phyloP scores from a whole-genome alignment of 2,797 vertebrate species.

The Schizothorax lantsangensis region DNA sequence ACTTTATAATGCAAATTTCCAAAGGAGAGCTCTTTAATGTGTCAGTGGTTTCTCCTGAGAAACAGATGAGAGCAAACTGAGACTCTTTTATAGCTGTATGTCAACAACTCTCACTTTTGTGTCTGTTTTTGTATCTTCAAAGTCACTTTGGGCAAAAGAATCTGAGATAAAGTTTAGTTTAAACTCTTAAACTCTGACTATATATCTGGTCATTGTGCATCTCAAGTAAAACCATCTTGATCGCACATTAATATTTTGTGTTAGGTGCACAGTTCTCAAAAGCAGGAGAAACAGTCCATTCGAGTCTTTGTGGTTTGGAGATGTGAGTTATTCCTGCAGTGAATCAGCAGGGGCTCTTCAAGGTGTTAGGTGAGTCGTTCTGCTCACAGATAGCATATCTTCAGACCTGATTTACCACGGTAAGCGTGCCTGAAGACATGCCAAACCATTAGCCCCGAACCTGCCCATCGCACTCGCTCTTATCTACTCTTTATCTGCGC shows the following conservation, averaged over 20 bases:
- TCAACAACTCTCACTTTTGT: no score
- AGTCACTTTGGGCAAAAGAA: no score
- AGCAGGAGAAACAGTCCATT: neutral
- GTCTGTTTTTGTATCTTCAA: no score
- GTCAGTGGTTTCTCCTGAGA: no score
- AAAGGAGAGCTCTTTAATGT: no score
- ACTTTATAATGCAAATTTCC: no score
- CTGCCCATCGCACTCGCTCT: conserved; percentile 52
- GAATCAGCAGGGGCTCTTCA: conserved; percentile 51
- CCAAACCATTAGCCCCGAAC: conserved; percentile 64
- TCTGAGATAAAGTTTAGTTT: no score
- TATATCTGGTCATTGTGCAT: neutral
- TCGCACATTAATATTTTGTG: neutral
- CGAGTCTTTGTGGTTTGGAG: neutral
- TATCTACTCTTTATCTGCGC: conserved; percentile 64
- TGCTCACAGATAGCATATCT: conserved; percentile 57
- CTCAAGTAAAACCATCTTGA: neutral
- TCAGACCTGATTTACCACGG: conserved; percentile 56
- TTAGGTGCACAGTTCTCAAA: neutral
- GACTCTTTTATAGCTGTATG: no score
- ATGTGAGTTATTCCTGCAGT: neutral
- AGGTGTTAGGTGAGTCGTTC: conserved; percentile 45
- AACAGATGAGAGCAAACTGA: no score
- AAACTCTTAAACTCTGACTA: no score
- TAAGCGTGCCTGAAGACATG: conserved; percentile 59